phyloP scores from a whole-genome alignment of 1,140 invertebrate genomes.

The Ditylenchus dipsaci region DNA sequence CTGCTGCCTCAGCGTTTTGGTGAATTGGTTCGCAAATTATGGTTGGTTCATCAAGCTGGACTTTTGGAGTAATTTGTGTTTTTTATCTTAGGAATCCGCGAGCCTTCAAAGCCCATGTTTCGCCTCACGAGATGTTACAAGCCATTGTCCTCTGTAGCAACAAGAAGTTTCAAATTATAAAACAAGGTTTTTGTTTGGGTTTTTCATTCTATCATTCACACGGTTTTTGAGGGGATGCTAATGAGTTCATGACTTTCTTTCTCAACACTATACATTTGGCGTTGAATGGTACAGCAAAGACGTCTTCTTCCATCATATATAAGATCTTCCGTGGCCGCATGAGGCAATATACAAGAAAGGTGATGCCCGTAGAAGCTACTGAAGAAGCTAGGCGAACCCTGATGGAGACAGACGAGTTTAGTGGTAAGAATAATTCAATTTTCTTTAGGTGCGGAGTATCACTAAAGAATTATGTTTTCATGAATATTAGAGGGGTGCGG shows the following conservation, averaged over 20 bases:
- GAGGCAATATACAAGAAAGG: conserved; percentile 86
- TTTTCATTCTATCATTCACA: neutral
- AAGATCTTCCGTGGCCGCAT: conserved; percentile 90
- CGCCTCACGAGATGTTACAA: conserved; percentile 99
- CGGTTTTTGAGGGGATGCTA: conserved; percentile 77
- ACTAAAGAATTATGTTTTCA: neutral
- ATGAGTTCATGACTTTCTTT: conserved; percentile 94
- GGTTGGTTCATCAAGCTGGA: conserved; percentile 61
- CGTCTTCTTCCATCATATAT: conserved; percentile 82
- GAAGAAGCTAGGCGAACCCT: conserved; percentile 78
- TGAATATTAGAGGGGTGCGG: no score
- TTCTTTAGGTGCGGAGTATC: conserved; percentile 15
- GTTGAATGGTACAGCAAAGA: conserved; percentile 70
- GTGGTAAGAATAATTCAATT: conserved; percentile 59
- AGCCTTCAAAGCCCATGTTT: conserved; percentile 98
- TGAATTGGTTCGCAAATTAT: conserved; percentile 91
- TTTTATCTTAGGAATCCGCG: conserved; percentile 70
- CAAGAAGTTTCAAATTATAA: conserved; percentile 95
- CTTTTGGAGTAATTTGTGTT: no score
- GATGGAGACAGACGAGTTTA: conserved; percentile 77
- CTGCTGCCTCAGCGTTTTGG: conserved; percentile 93
- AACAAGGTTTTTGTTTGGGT: conserved; percentile 67
- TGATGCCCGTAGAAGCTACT: conserved; percentile 79
- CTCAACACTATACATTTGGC: conserved; percentile 85
- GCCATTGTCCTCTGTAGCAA: conserved; percentile 96